A percentile compares a stretch with the other conserved stretches of the same genome.
Conservation (phyloP, 2,113 vertebrate species). For the Corapipo altera region DNA sequence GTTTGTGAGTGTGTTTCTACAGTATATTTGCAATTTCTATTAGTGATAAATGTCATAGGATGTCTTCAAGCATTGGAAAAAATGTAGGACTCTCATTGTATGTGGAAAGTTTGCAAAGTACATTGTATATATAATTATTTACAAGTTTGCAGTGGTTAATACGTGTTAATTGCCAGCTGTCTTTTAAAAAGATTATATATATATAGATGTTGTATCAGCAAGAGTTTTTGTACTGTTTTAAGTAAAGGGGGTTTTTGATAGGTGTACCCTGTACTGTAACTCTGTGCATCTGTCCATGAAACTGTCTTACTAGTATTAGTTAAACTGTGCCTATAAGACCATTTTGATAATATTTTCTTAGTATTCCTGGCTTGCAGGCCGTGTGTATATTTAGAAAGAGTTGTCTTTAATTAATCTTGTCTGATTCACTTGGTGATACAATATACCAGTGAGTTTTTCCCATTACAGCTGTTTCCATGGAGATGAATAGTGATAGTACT, state of each 20-base stretch:
- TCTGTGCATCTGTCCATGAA: neutral
- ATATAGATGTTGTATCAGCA: neutral
- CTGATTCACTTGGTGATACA: slow-evolving; percentile 37
- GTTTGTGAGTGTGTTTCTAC: neutral
- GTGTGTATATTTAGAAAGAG: slow-evolving; percentile 44
- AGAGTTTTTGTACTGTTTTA: neutral
- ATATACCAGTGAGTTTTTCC: neutral
- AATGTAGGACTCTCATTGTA: neutral
- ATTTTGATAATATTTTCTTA: neutral
- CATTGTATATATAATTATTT: neutral
- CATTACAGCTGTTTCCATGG: slow-evolving; percentile 50
- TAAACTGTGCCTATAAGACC: neutral
- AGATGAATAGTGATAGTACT: slow-evolving; percentile 29
- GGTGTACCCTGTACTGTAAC: neutral
- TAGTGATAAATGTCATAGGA: neutral
- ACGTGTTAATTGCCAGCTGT: neutral
- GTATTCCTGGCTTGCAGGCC: neutral
- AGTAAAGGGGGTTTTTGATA: neutral
- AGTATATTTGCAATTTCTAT: neutral
- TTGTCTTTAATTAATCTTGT: slow-evolving; percentile 48
- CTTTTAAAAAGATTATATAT: neutral
- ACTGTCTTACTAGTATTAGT: neutral
- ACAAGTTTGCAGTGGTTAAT: neutral
- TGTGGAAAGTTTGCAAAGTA: rapidly evolving
- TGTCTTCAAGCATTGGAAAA: neutral